Evolutionary conservation across 2,797 vertebrate species (phyloP).

Genomic region (Cetoscarus ocellatus): DNA sequence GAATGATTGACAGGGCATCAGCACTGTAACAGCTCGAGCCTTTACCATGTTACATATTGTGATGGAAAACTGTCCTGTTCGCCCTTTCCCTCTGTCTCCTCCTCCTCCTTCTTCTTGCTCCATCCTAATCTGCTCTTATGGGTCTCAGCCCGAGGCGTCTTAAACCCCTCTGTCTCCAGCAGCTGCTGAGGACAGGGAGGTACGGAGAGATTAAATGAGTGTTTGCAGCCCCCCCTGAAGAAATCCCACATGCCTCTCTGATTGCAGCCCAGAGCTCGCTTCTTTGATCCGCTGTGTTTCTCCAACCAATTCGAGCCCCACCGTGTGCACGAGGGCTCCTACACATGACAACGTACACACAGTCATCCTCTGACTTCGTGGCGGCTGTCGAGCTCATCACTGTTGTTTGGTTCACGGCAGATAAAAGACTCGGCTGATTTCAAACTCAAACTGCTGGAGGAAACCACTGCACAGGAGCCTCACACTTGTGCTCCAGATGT

Average conservation of each 20-base stretch:
- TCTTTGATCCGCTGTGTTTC: constrained; percentile 74
- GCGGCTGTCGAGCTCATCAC: constrained; percentile 45
- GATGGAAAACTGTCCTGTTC: constrained; percentile 43
- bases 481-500: constrained; percentile 41
- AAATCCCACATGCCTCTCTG: constrained; percentile 70
- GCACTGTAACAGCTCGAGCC: constrained; percentile 22
- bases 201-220: constrained; percentile 76
- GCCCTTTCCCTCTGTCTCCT: constrained; percentile 37
- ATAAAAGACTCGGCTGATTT: constrained; percentile 54
- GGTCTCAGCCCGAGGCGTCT: constrained; percentile 74
- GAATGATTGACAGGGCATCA: constrained; percentile 54
- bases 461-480: constrained; percentile 31
- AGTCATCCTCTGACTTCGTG: constrained; percentile 45
- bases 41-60: constrained; percentile 55
- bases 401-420: constrained; percentile 50
- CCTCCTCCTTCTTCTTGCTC: constrained; percentile 56
- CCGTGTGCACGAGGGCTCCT: constrained; percentile 47
- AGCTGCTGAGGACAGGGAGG: constrained; percentile 79
- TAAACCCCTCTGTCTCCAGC: constrained; percentile 75
- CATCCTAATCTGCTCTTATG: constrained; percentile 79
- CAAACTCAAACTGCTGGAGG: constrained; percentile 26
- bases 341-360: constrained; percentile 57
- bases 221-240: constrained; percentile 67
- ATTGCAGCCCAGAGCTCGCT: constrained; percentile 56
- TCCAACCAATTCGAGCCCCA: constrained; percentile 37